Conservation (phyloP, 2,797 vertebrate species). For the Botia almorhae region DNA sequence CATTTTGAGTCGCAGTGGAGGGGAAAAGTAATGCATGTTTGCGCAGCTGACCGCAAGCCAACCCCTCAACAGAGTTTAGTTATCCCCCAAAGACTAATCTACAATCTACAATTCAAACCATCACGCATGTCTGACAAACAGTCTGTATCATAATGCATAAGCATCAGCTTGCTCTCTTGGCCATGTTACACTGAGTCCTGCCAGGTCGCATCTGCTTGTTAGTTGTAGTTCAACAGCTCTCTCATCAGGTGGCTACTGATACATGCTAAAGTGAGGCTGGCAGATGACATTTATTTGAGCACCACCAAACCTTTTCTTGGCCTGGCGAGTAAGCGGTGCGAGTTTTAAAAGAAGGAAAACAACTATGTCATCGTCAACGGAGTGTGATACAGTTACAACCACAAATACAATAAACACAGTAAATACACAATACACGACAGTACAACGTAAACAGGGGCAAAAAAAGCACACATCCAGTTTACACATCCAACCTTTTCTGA, state of each 20-base stretch:
- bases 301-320: constrained; percentile 35
- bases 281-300: constrained; percentile 30
- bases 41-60: neutral
- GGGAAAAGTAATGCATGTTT: neutral
- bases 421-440: too few species aligned
- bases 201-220: constrained; percentile 27
- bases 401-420: too few species aligned
- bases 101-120: neutral
- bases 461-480: too few species aligned
- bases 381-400: too few species aligned
- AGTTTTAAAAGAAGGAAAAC: neutral
- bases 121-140: neutral
- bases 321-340: neutral
- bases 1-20: neutral
- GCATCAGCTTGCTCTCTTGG: constrained; percentile 26
- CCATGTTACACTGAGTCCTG: neutral
- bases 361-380: too few species aligned
- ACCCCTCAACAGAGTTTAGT: neutral
- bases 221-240: constrained; percentile 27
- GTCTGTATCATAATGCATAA: constrained; percentile 5
- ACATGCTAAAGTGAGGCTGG: constrained; percentile 47
- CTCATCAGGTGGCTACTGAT: constrained; percentile 41
- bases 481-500: too few species aligned
- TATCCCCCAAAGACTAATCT: constrained; percentile 18
- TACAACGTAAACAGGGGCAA: too few species aligned